Base-by-base conservation (phyloP, 2,797 vertebrate species). In the Lagodon rhomboides region DNA sequence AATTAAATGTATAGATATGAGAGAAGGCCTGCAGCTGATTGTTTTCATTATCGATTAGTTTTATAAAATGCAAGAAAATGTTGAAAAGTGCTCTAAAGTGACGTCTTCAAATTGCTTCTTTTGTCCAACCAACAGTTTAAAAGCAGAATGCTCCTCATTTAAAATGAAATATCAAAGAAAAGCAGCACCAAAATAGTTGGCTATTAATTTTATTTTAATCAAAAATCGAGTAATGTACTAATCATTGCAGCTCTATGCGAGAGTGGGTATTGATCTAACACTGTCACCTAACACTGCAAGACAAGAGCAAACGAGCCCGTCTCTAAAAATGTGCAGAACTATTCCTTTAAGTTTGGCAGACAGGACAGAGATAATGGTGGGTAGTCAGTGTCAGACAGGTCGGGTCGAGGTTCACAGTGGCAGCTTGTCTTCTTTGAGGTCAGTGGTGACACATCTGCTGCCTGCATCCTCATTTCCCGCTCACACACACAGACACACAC, bases 391-490 rank as follows among this genome's bases (percentile, higher is more conserved):
- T 76, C 74, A 81, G 64, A 73, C 73, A 25, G 69, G 66, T 64
- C 30, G 7, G 46, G 55, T 46, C 2, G 1, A 34, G 43, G 12
- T 46, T 47, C 50, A 64, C 34, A 16, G 41, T 30, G 63, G 78
- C 75, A 23, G 49, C 65, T 61, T 25, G 5, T 74, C 64, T 62
- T 79, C 77, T 85, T 85, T 84, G 60, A 89, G 54, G 65, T 85
- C 62, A 80, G 55, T 46, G 25, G 46, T 71, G 69, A 85, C 63
- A 71, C 72, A 68, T 75, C 62, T 68, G 12, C 77, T 55, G 79
- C 55, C 77, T 62, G 70, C 80, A 62, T 90, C 85, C 75, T 91
- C 56, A 70, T 60, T 79, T 84, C 68, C 83, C 68, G 22, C 34
- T 23, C 18, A 55, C 44, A 49, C 50, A 59, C 49, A 70, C 13